Base-by-base conservation (phyloP, 2,113 vertebrate genomes). In the Petrocephalus microphthalmus region DNA sequence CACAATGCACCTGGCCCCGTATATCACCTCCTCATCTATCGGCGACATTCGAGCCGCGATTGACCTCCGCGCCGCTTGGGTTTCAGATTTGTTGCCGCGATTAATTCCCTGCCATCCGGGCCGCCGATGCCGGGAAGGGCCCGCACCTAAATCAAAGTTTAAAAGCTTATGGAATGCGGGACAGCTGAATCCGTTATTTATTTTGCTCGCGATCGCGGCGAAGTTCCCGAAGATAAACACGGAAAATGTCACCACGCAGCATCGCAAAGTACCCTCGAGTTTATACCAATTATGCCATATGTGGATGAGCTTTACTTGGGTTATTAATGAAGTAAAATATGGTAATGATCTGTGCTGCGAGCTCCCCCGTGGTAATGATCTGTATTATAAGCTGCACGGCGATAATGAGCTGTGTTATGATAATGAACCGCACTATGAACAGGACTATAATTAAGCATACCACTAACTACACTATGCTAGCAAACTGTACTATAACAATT, bases 1-100 rank as follows among this genome's bases (percentile, higher is more conserved):
- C 71, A 25, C 20, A 87, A 87, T 51, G 57, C 89, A 89, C 89
- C 89, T 89, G 89, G 89, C 67, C 78, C 54, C 53, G 86, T 84
- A 89, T 82, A 87, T 89, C 89, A 89, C 81, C 84, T 47, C n/a
- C 47, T 56, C 47, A 71, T 51, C 89, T 87, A 71, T 87, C 54
- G 67, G 51, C 45, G 54, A 89, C 85, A 89, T 83, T 82, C 71
- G 51, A 83, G 56, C 85, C 25, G 53, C 42, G 60, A 82, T 89
- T 87, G 85, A 89, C 53, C 56, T 67, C 78, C 47, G n/a, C 53
- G 7, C 49, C 29, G 29, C 25, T 86, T 54, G 33, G 20, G 83
- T 85, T 85, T 67, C 54, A 57, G 74, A 84, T 88, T 83, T 60
- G 87, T 51, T 83, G 53, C 37, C 29, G 53, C 87, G 53, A 84